These are phyloP conservation scores for Dendrocincla tyrannina DNA, from an alignment of 2,797 vertebrate species.

Conservation along the genomic window DNA sequence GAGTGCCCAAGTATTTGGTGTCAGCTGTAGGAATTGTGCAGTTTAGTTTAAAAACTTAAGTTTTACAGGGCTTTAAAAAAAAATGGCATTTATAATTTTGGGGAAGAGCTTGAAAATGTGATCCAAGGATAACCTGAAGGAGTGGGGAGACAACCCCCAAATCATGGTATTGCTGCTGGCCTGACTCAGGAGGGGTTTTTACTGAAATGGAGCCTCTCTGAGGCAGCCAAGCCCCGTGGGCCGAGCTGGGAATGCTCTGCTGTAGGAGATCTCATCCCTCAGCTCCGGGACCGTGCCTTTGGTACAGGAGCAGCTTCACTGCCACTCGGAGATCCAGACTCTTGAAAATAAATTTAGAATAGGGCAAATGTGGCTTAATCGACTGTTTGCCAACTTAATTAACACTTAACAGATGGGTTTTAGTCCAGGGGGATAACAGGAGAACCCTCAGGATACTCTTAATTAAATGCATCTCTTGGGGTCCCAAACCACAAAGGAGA, in stretches of 20 bases:
- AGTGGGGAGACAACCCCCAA: neutral
- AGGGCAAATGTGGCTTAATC: neutral
- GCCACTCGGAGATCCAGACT: neutral
- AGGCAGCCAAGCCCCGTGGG: neutral
- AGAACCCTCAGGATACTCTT: slow-evolving; percentile 17
- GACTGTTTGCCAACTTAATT: slow-evolving; percentile 38
- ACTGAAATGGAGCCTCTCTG: neutral
- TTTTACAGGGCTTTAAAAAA: neutral
- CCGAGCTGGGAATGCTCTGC: fast-evolving
- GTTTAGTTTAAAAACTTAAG: neutral
- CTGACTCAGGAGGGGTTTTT: neutral
- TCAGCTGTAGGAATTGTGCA: neutral
- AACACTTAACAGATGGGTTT: slow-evolving; percentile 4
- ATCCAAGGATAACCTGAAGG: neutral
- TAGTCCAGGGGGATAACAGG: neutral
- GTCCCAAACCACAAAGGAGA: neutral
- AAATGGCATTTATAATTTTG: neutral
- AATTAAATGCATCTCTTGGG: slow-evolving; percentile 24
- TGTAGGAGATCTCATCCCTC: neutral
- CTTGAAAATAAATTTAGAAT: neutral
- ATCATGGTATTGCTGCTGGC: neutral
- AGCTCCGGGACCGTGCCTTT: neutral
- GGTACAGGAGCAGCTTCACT: neutral
- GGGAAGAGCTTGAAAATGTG: neutral
- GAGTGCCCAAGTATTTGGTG: neutral